phyloP scores from a whole-genome alignment of 2,113 vertebrate genomes.

The Cervus canadensis region DNA sequence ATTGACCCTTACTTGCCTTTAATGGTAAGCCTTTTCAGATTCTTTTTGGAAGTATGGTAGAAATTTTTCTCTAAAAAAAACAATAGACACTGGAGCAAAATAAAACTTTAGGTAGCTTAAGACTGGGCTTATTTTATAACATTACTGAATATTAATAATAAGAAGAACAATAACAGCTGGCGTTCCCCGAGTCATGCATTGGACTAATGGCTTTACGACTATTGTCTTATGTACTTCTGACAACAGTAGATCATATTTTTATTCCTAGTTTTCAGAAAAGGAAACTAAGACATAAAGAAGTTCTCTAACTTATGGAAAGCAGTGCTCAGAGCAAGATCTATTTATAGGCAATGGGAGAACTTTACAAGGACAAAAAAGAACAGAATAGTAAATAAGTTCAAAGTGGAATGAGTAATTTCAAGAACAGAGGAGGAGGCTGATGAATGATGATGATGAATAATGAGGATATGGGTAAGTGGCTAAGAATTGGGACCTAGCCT shows the following conservation, averaged over 20 bases:
- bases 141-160: neutral
- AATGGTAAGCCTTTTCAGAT: neutral
- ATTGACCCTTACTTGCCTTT: slow-evolving; percentile 17
- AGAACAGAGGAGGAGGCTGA: neutral
- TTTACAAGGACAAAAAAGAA: neutral
- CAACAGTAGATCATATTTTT: neutral
- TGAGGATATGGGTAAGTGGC: neutral
- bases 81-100: slow-evolving; percentile 18
- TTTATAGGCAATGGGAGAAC: neutral
- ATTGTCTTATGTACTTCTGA: neutral
- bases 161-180: neutral
- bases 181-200: neutral
- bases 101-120: neutral
- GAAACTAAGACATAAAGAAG: neutral
- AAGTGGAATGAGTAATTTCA: neutral
- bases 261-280: neutral
- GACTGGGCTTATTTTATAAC: neutral
- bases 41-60: neutral
- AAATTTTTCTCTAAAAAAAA: neutral
- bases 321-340: neutral
- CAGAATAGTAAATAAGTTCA: neutral
- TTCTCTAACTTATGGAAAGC: neutral
- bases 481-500: neutral
- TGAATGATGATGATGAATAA: neutral
- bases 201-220: neutral